Evolutionary conservation across 2,797 vertebrate species (phyloP), one percentile per base, ranked within the genome.

Genomic region (Phrynocephalus vlangalii): DNA sequence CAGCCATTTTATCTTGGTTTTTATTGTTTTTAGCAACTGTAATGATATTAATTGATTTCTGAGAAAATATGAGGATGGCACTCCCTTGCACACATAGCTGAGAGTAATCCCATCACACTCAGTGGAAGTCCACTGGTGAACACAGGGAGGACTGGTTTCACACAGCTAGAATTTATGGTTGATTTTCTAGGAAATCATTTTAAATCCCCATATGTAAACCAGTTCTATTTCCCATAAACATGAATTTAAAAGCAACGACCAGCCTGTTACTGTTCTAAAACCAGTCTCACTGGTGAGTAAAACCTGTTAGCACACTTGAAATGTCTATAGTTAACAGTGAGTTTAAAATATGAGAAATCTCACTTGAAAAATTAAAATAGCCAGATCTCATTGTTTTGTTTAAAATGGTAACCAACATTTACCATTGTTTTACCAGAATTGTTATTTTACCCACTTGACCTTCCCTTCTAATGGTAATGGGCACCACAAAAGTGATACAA

Each of bases 131-230:
- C 50, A 79, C 22, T 48, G n/a, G 24, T 79, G 24, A 13, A 6
- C 24, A 1, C 7, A 48, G 22, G 5, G 9, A 76, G 24, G 24
- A 82, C 33, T 67, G 22, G 10, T 38, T 6, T 56, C 83, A 0
- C n/a, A 33, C 26, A 86, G 30, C 38, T 79, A 63, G 60, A 63
- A 63, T 63, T 63, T 15, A 20, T 15, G 13, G 82, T 77, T 70
- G 3, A n/a, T 70, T 76, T 30, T 80, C 26, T 24, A 77, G 22
- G 20, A 93, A 91, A 85, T 60, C 11, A 13, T 68, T 89, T 9
- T 82, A 18, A 20, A 18, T 86, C 26, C 28, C 71, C 50, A 70
- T 79, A 33, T 48, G 1, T 71, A 22, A 86, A 70, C 84, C 87
- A 83, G 9, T 60, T 38, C 16, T 84, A 73, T 84, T 84, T 84